Evolutionary conservation across 2,113 vertebrate species (phyloP).

Genomic region (Osmerus eperlanus): DNA sequence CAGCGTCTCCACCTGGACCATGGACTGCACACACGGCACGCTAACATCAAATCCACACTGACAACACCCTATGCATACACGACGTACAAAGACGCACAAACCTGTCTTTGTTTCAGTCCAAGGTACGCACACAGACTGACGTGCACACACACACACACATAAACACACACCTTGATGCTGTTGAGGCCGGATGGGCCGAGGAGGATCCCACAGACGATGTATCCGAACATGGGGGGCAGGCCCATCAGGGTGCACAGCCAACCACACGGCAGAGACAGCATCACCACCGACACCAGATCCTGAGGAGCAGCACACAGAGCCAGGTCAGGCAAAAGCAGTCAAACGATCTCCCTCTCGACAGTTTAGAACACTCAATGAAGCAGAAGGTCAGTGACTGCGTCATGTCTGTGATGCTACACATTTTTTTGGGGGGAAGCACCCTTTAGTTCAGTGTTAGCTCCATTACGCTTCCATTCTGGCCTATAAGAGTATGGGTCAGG

Average conservation of each 20-base stretch:
- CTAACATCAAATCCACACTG: neutral
- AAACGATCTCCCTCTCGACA: too few species aligned
- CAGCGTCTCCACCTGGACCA: slow-evolving; percentile 96
- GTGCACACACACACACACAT: neutral
- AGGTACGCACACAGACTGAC: neutral
- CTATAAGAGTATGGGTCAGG: neutral
- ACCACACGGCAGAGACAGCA: slow-evolving; percentile 92
- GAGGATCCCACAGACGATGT: slow-evolving; percentile 91
- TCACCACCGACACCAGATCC: slow-evolving; percentile 92
- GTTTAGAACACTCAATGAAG: neutral
- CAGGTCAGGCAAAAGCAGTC: neutral
- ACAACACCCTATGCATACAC: neutral
- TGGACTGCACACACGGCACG: slow-evolving; percentile 75
- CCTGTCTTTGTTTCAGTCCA: neutral
- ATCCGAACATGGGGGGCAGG: slow-evolving; percentile 96
- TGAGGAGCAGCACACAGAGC: slow-evolving; percentile 43
- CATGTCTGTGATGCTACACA: too few species aligned
- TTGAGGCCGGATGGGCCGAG: slow-evolving; percentile 94
- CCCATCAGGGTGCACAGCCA: slow-evolving; percentile 88
- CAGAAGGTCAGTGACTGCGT: too few species aligned
- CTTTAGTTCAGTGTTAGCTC: too few species aligned
- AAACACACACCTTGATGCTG: slow-evolving; percentile 84
- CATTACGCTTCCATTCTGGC: neutral
- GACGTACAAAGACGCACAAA: neutral
- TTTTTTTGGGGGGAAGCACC: too few species aligned